A percentile compares a stretch with the other conserved stretches of the same genome.
phyloP scores from a whole-genome alignment of 2,113 vertebrate species.

The Varanus komodoensis region DNA sequence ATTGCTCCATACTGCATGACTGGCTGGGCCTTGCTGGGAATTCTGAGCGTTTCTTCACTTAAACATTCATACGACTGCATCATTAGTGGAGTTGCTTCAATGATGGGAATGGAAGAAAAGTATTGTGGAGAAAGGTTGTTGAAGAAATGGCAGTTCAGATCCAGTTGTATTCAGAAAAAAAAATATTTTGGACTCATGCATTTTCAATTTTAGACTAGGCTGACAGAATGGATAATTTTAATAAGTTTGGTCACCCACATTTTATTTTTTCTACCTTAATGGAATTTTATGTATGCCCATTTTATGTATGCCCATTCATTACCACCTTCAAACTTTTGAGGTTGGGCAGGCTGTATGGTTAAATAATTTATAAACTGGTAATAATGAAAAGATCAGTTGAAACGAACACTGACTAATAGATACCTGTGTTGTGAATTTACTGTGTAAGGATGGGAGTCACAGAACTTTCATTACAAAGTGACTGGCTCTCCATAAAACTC shows the following conservation, averaged over 20 bases:
- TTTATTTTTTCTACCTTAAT: neutral
- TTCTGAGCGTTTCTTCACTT: too few relatives aligned
- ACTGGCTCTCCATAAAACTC: neutral
- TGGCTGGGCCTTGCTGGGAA: too few relatives aligned
- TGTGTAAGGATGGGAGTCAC: neutral
- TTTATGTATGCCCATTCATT: neutral
- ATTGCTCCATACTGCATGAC: neutral
- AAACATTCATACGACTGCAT: too few relatives aligned
- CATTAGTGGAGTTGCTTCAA: too few relatives aligned
- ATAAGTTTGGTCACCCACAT: neutral
- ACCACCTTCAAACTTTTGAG: neutral
- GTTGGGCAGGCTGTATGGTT: neutral
- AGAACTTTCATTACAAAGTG: neutral
- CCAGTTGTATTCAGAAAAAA: neutral
- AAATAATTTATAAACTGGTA: neutral
- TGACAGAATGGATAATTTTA: neutral
- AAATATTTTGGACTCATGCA: neutral
- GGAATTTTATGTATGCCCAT: neutral
- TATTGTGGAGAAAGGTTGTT: too few relatives aligned
- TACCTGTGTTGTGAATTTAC: neutral
- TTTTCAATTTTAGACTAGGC: neutral
- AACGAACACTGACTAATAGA: neutral
- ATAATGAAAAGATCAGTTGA: neutral
- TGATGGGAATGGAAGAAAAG: too few relatives aligned
- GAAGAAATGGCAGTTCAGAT: too few relatives aligned